Conservation (phyloP, 2,113 vertebrate genomes). For the Ovis aries region ARS-UI_Ramb_v3.0 NC_056056.1:171449001-171449500, state of each 20-base stretch:
- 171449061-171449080: not conserved
- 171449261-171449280: not conserved
- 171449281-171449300: not conserved
- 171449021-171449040: not conserved
- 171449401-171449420: not conserved
- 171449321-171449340: not conserved
- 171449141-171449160: not conserved
- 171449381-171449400: not conserved
- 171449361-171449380: not conserved
- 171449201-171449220: not conserved
- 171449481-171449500: not conserved
- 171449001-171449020: not conserved
- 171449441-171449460: not conserved
- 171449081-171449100: not conserved
- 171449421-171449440: not conserved
- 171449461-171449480: not conserved
- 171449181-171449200: not conserved
- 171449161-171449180: not conserved
- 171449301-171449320: not conserved
- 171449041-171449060: not conserved
- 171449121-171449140: not conserved
- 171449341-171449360: not conserved
- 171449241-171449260: not conserved
- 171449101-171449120: not conserved
- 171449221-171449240: not conserved